phyloP scores from a whole-genome alignment of 2,888 invertebrate species.

The Epinotia bilunana region DNA sequence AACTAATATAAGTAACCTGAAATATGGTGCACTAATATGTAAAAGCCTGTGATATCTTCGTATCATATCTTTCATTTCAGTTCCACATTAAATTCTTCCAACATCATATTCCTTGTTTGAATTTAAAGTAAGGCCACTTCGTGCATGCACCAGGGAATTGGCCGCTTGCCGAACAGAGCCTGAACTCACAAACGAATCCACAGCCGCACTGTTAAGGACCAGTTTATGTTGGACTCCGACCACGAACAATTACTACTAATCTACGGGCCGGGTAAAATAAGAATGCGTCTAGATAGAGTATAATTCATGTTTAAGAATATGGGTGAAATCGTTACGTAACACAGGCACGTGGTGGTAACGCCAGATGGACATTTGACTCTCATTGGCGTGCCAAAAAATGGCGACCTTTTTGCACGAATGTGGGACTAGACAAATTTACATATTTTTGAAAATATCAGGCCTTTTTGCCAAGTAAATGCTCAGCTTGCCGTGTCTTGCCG shows the following conservation, averaged over 20 bases:
- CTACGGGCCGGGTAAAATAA: background rate
- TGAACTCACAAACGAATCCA: background rate
- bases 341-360: background rate
- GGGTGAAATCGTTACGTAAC: slow-evolving; percentile 1
- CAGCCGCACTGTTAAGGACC: background rate
- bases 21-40: too few species aligned
- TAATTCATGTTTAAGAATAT: background rate
- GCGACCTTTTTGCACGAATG: background rate
- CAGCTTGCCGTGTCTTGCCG: too few species aligned
- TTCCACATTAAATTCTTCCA: slow-evolving; percentile 3
- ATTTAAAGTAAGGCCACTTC: slow-evolving; percentile 14
- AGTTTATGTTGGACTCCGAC: background rate
- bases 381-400: slow-evolving; percentile 11
- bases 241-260: background rate
- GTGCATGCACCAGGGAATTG: slow-evolving; percentile 2
- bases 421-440: background rate
- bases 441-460: background rate
- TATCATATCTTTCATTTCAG: background rate
- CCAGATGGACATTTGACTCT: slow-evolving; percentile 19
- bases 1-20: too few species aligned
- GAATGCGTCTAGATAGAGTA: background rate
- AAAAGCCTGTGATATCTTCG: too few species aligned
- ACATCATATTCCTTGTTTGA: slow-evolving; percentile 5
- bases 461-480: too few species aligned
- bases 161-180: background rate